A percentile compares a stretch with the other conserved stretches of the same genome.
Evolutionary conservation across 2,797 vertebrate species (phyloP).

Genomic region (Bradypus variegatus): DNA sequence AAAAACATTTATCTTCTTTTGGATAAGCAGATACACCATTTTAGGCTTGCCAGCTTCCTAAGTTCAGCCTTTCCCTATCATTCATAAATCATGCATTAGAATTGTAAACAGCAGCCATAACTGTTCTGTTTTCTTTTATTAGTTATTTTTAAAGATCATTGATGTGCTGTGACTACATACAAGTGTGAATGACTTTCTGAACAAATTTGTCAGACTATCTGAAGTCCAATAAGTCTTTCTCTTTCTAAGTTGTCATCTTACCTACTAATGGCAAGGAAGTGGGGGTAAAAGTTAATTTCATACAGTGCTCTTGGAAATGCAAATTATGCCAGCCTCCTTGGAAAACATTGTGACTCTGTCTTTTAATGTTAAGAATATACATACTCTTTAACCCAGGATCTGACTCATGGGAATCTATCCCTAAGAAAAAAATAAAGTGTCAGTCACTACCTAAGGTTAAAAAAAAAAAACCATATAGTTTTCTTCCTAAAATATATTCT

Average conservation of each 20-base stretch:
- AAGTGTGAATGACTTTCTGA: not conserved
- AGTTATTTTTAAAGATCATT: not conserved
- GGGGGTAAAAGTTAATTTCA: not conserved
- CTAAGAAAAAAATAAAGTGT: slow-evolving; percentile 4
- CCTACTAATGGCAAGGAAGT: not conserved
- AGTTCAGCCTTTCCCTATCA: not conserved
- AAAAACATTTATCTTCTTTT: not conserved
- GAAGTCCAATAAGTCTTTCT: not conserved
- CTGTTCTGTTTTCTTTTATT: not conserved
- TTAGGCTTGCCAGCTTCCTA: not conserved
- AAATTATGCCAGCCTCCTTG: not conserved
- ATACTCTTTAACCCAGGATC: not conserved
- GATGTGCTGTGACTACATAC: not conserved
- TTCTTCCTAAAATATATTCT: not conserved
- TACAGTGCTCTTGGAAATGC: not conserved
- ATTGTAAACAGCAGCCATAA: not conserved
- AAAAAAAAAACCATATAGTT: not conserved
- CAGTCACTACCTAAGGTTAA: not conserved
- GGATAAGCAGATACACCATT: not conserved
- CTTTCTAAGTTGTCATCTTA: not conserved
- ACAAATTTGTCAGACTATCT: not conserved
- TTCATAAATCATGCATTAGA: not conserved
- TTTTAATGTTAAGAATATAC: not conserved
- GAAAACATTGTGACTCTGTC: not conserved
- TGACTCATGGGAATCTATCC: not conserved